phyloP scores from a whole-genome alignment of 2,888 invertebrate species.

The Chrysolina oricalcia region DNA sequence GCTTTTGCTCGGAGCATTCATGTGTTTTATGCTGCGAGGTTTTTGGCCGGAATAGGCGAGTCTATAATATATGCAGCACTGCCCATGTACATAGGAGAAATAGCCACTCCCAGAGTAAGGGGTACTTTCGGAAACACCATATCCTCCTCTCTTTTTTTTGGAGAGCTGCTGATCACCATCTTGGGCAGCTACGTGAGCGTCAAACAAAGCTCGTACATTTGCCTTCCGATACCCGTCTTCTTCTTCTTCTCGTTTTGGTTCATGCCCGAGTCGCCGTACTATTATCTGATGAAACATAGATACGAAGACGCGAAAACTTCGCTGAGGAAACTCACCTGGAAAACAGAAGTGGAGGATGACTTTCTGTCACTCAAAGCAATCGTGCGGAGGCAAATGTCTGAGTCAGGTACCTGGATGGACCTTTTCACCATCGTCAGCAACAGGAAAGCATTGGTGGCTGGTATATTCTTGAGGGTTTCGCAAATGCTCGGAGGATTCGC shows the following conservation, averaged over 20 bases:
- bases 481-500: slow-evolving; percentile 64
- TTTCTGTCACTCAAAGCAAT: slow-evolving; percentile 56
- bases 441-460: slow-evolving; percentile 61
- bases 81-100: slow-evolving; percentile 61
- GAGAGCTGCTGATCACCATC: slow-evolving; percentile 68
- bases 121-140: slow-evolving; percentile 62
- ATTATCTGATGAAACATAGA: slow-evolving; percentile 57
- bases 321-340: slow-evolving; percentile 57
- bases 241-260: slow-evolving; percentile 75
- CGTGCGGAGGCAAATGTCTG: slow-evolving; percentile 63
- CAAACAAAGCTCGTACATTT: slow-evolving; percentile 73
- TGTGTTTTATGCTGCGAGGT: slow-evolving; percentile 44
- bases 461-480: slow-evolving; percentile 59
- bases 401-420: slow-evolving; percentile 63
- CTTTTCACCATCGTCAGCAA: slow-evolving; percentile 61
- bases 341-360: slow-evolving; percentile 58
- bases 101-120: slow-evolving; percentile 61
- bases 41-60: slow-evolving; percentile 42
- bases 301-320: slow-evolving; percentile 57
- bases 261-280: slow-evolving; percentile 75
- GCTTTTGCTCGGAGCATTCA: slow-evolving; percentile 35
- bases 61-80: slow-evolving; percentile 54
- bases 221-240: slow-evolving; percentile 75
- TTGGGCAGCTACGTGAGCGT: slow-evolving; percentile 76
- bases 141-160: slow-evolving; percentile 58